These are phyloP conservation scores for Dolomedes plantarius DNA, from an alignment of 2,888 invertebrate genomes.

Conservation along the genomic window DNA sequence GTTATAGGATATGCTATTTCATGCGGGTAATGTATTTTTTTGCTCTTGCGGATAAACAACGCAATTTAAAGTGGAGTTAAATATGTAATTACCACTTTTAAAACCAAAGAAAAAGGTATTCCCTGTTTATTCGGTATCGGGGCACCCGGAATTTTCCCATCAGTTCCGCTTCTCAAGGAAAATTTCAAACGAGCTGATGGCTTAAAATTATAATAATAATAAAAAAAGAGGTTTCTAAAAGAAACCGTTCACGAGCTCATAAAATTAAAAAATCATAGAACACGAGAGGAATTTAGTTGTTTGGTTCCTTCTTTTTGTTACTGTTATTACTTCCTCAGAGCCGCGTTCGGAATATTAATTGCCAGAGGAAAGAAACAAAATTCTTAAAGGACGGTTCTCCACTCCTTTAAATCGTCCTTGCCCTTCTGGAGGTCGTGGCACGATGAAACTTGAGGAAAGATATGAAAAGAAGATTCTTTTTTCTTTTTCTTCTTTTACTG, in stretches of 20 bases:
- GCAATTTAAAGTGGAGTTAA: not conserved
- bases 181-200: slow-evolving; percentile 11
- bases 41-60: not conserved
- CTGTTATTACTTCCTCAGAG: not conserved
- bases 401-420: slow-evolving; percentile 30
- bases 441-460: slow-evolving; percentile 13
- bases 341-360: slow-evolving; percentile 26
- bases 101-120: not conserved
- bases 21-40: not conserved
- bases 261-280: slow-evolving; percentile 29
- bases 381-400: slow-evolving; percentile 16
- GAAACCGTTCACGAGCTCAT: slow-evolving; percentile 19
- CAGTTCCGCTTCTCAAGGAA: slow-evolving; percentile 34
- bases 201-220: no score
- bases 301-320: slow-evolving; percentile 1
- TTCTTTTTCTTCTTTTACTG: not conserved
- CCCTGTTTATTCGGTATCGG: not conserved
- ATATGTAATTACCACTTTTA: slow-evolving; percentile 11
- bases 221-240: slow-evolving; percentile 13
- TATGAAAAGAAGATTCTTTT: not conserved
- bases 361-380: slow-evolving; percentile 10
- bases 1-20: not conserved
- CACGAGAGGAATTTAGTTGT: slow-evolving; percentile 13
- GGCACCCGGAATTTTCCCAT: slow-evolving; percentile 19
- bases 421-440: slow-evolving; percentile 38